Evolutionary conservation across 1,140 invertebrate species (phyloP).

Genomic region (Limonius californicus): DNA sequence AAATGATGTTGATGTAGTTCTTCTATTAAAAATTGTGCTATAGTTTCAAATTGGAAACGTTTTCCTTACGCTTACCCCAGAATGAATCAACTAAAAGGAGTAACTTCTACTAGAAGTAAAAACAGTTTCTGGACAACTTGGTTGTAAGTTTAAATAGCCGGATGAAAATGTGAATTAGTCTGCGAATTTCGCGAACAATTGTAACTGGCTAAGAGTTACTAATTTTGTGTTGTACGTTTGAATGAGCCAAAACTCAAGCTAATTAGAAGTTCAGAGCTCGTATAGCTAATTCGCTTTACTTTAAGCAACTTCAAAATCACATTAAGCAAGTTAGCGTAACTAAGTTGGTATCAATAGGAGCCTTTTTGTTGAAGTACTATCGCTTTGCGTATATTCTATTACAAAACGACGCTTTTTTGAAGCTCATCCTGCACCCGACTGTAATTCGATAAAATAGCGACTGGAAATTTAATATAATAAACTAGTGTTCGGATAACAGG

Average conservation of each 20-base stretch:
- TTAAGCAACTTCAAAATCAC: neutral
- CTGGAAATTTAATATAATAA: slow-evolving; percentile 12
- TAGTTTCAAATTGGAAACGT: no score
- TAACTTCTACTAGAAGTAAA: no score
- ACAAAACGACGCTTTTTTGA: neutral
- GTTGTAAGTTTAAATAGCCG: no score
- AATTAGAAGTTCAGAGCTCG: neutral
- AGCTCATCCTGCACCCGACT: neutral
- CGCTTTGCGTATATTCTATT: neutral
- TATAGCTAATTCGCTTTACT: neutral
- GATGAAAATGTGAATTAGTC: neutral
- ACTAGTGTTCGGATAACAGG: slow-evolving; percentile 12
- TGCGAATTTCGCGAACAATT: neutral
- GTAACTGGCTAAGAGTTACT: neutral
- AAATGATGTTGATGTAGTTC: no score
- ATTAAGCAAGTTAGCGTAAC: neutral
- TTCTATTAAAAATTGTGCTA: no score
- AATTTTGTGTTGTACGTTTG: neutral
- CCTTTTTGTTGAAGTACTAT: neutral
- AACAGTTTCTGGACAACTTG: no score
- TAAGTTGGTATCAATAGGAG: neutral
- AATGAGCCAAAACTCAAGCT: neutral
- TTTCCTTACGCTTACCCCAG: no score
- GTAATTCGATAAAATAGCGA: slow-evolving; percentile 8
- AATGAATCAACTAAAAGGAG: no score